Evolutionary conservation across 2,888 invertebrate genomes (phyloP).

Genomic region (Lasioglossum calceatum): DNA sequence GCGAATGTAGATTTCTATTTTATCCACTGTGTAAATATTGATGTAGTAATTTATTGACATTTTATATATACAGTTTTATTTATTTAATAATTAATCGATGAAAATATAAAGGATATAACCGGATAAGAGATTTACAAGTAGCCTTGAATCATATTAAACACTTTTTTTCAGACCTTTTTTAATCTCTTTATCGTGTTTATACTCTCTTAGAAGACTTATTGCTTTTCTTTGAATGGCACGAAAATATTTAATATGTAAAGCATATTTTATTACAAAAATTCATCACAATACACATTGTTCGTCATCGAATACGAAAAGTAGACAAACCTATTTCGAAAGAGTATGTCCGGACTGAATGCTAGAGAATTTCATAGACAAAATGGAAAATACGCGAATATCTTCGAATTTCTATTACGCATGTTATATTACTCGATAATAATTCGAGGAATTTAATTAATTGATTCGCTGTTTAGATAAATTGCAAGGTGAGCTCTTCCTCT

Average conservation of each 20-base stretch:
- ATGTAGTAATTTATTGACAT: background rate
- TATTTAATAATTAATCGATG: background rate
- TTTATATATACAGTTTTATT: background rate
- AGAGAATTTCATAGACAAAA: background rate
- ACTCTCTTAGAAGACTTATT: background rate
- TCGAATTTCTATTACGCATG: background rate
- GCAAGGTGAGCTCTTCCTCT: background rate
- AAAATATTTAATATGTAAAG: slow-evolving; percentile 14
- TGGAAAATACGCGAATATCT: background rate
- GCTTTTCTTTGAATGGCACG: background rate
- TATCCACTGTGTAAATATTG: background rate
- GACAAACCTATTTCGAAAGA: slow-evolving; percentile 20
- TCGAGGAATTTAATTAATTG: slow-evolving; percentile 4
- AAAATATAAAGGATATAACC: background rate
- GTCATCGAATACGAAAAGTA: slow-evolving; percentile 32
- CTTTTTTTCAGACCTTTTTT: background rate
- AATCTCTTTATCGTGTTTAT: background rate
- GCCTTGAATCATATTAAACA: background rate
- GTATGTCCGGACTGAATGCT: slow-evolving; percentile 1
- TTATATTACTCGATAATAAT: slow-evolving; percentile 2
- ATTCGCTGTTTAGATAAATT: slow-evolving; percentile 28
- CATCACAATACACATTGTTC: slow-evolving; percentile 49
- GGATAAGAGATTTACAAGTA: background rate
- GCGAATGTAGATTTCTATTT: background rate
- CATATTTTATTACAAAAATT: slow-evolving; percentile 64